A percentile compares a stretch with the other conserved stretches of the same genome.
phyloP scores from a whole-genome alignment of 2,113 vertebrate genomes.

The Polypterus bichir region DNA sequence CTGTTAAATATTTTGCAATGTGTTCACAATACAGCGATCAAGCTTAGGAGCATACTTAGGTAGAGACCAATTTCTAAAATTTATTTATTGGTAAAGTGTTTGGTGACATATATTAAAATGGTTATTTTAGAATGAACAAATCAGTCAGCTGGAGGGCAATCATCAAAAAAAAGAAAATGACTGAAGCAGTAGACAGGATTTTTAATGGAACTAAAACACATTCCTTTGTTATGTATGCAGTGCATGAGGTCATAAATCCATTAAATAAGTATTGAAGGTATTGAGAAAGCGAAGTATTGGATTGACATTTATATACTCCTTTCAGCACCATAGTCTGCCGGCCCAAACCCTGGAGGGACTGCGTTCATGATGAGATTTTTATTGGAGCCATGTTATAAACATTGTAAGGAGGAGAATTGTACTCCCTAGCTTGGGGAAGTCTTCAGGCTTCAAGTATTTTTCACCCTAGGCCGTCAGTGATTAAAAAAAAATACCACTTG shows the following conservation, averaged over 20 bases:
- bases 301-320: slow-evolving; percentile 8
- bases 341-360: not conserved
- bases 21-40: too few species aligned
- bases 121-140: too few species aligned
- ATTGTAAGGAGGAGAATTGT: slow-evolving; percentile 1
- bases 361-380: slow-evolving; percentile 10
- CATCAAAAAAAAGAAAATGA: too few species aligned
- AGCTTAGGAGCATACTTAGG: too few species aligned
- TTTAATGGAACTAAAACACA: too few species aligned
- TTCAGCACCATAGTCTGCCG: not conserved
- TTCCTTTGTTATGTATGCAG: too few species aligned
- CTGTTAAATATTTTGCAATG: too few species aligned
- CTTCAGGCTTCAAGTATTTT: not conserved
- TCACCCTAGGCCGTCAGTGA: not conserved
- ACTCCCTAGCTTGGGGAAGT: not conserved
- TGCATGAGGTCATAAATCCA: not conserved
- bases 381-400: slow-evolving; percentile 10
- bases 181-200: too few species aligned
- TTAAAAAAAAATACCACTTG: not conserved
- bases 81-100: too few species aligned
- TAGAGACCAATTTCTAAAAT: too few species aligned
- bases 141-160: too few species aligned
- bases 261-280: not conserved
- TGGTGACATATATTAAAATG: too few species aligned
- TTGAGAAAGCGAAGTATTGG: slow-evolving; percentile 3